These are phyloP conservation scores for Patella caerulea DNA, from an alignment of 2,888 invertebrate genomes.

Conservation along the genomic window DNA sequence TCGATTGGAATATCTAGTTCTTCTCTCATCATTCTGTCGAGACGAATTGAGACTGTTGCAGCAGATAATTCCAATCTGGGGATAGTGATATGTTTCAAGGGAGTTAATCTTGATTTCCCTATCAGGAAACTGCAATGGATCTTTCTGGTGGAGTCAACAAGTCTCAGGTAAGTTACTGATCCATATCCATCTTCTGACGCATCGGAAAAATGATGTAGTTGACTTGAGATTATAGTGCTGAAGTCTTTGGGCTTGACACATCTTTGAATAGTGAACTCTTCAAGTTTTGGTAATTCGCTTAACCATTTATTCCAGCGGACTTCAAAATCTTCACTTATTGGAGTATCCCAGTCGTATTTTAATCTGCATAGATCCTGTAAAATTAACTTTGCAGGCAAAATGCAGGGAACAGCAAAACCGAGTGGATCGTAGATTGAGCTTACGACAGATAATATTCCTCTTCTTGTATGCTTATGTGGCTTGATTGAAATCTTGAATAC, in stretches of 20 bases:
- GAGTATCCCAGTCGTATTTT: constrained; percentile 28
- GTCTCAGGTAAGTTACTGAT: background rate
- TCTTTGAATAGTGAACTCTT: constrained; percentile 2
- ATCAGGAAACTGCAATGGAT: background rate
- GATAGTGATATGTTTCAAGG: background rate
- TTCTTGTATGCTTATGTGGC: constrained; percentile 13
- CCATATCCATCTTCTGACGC: background rate
- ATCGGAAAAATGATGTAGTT: constrained; percentile 34
- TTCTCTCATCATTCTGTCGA: background rate
- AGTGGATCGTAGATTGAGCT: too few species aligned
- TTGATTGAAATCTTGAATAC: constrained; percentile 17
- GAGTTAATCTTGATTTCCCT: background rate
- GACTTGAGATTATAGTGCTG: background rate
- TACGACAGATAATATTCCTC: constrained; percentile 23
- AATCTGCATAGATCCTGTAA: constrained; percentile 31
- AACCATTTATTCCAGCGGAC: constrained; percentile 30
- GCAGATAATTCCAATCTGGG: background rate
- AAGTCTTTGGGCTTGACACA: constrained; percentile 23
- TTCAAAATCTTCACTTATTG: constrained; percentile 21
- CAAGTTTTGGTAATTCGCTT: background rate
- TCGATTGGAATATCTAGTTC: background rate
- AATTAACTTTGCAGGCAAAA: constrained; percentile 25
- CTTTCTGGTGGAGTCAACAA: background rate
- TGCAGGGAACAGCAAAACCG: too few species aligned
- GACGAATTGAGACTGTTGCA: background rate